Base-by-base conservation (phyloP, 2,113 vertebrate genomes). In the Pyrgilauda ruficollis region DNA sequence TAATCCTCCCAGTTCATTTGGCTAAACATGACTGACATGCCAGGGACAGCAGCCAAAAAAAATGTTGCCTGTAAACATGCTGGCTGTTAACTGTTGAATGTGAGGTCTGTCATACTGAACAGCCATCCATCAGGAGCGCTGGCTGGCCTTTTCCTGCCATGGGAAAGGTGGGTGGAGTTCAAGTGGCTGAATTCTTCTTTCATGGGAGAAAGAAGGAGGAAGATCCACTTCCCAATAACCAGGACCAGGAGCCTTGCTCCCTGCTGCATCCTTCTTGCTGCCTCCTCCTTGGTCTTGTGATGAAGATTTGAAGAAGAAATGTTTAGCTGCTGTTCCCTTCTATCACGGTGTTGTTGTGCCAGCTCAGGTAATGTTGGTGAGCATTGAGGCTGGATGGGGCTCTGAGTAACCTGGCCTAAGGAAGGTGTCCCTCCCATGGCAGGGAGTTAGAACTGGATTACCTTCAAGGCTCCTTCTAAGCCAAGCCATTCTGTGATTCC, bases 1-100 rank as follows among this genome's bases (percentile, higher is more conserved):
- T 53, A 49, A 49, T 92, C 96, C 93, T 87, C 66, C 87, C 44
- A 69, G 84, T 92, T 96, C 87, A 11, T 93, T 75, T 91, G 92
- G 91, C 70, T 94, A 62, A 96, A 82, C 59, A 43, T 59, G 62
- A 77, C 88, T 75, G 93, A 84, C 94, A 73, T 9, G 11, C 68
- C 50, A 72, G 86, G 93, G 94, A 96, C 91, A 76, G 92, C 93
- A 63, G 92, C 92, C 83, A 83, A 67, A 81, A 78, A 18, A 64
- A 85, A 58, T 12, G 68, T 59, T 83, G 80, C 81, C 78, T 49
- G 31, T 63, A 64, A 93, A 81, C 17, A 49, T 26, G 18, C 39
- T n/a, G 79, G 50, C 93, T 75, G 17, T 83, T 80, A 84, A 50
- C 31, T 55, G 74, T 58, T 62, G 83, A 55, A 33, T 26, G 87